Base-by-base conservation (phyloP, 2,113 vertebrate species). In the Cyrtonyx montezumae region DNA sequence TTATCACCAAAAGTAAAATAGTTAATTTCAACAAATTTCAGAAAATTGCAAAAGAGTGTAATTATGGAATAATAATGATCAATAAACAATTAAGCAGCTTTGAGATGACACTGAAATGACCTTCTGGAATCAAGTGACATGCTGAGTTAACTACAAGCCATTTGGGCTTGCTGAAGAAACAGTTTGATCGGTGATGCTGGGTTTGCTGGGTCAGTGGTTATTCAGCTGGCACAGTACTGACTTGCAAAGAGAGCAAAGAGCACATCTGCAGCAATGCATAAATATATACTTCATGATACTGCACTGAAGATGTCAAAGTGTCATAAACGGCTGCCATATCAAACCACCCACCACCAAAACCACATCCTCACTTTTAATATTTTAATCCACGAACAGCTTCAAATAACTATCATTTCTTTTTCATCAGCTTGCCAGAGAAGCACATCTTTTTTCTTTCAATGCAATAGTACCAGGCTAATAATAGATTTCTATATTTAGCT, bases 401-500 rank as follows among this genome's bases (percentile, higher is more conserved):
- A 89, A 87, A 55, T 82, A 88, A 79, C 55, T 70, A 37, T 28
- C 40, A 82, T 63, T 88, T 79, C 30, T 84, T 86, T 79, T 75
- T 74, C 56, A 75, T 43, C 45, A 73, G 46, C 28, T 67, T 89
- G 45, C 37, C 63, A 90, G 55, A 91, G 30, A 84, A 93, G 84
- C 5, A 17, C 37, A 21, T 3, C 25, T 87, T 53, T 62, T 79
- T 32, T n/a, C 45, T 86, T 34, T 78, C 37, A 51, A n/a, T 77
- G 42, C n/a, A 34, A 74, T 5, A 87, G 13, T 58, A 86, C 34
- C 0, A 1, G 46, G 51, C 71, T 86, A 94, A 74, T 46, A 93
- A 88, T 68, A 94, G 26, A 84, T 84, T 79, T 75, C 88, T 87
- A 49, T 84, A 76, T 92, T 93, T 96, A 84, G 42, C 19, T 48